Base-by-base conservation (phyloP, 2,797 vertebrate genomes). In the Muscicapa comitata region DNA sequence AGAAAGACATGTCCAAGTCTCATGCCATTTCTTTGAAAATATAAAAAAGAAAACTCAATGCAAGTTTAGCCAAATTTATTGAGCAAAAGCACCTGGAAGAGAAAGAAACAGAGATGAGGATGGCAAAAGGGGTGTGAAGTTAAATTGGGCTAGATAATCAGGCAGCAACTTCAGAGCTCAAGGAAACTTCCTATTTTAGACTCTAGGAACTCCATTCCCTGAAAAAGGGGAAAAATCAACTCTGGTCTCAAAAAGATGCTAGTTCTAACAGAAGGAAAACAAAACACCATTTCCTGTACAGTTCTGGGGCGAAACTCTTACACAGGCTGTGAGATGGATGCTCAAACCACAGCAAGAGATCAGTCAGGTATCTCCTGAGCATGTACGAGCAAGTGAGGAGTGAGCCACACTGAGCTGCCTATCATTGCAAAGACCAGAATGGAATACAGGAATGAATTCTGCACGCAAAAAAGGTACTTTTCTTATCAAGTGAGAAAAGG, bases 351-450 rank as follows among this genome's bases (percentile, higher is more conserved):
- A 71, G 10, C 11, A 47, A 38, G 35, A 71, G 35, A 51, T 51
- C 15, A 42, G 5, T 68, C 16, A 45, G 29, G 2, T 18, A 38
- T 45, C 19, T 45, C 47, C 33, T 0, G 0, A 55, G 19, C n/a
- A 11, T 9, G 0, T 31, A 8, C 3, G 13, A n/a, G 25, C 15
- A 63, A 58, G 42, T 7, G 55, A 57, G 15, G 42, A 70, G 28
- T 13, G 31, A 71, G 25, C 18, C 37, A 48, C 72, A 62, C 15
- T 7, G 18, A 43, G n/a, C 28, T 79, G 90, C 75, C 54, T 59
- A 35, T 29, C 13, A 21, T 6, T 90, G 47, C 38, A 58, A 57
- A 66, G 42, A 18, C 13, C 31, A 38, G 75, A 53, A 35, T 18
- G 23, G 33, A 23, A 63, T 45, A 45, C 1, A 67, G 19, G 42